phyloP scores from a whole-genome alignment of 2,113 vertebrate genomes.

The Origma solitaria region DNA sequence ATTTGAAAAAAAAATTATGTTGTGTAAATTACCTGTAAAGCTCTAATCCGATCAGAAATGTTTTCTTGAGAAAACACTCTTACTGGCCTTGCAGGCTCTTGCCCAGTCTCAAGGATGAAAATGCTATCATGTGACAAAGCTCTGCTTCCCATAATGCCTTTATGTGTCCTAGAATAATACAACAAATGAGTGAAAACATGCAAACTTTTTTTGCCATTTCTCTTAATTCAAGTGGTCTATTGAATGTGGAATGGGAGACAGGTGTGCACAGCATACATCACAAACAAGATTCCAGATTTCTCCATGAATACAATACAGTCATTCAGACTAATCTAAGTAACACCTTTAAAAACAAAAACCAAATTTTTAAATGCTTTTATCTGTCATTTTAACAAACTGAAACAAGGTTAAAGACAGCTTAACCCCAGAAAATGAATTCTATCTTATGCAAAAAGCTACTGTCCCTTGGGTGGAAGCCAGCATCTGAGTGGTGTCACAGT shows the following conservation, averaged over 20 bases:
- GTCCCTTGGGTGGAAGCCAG: background rate
- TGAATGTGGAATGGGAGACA: background rate
- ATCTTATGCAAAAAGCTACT: background rate
- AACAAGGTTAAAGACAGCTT: background rate
- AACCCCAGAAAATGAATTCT: background rate
- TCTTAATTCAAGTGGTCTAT: background rate
- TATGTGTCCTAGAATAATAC: conserved; percentile 69
- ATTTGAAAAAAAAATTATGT: background rate
- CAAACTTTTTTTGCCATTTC: background rate
- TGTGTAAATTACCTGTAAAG: conserved; percentile 81
- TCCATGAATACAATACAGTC: background rate
- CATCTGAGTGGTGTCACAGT: background rate
- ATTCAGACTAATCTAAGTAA: background rate
- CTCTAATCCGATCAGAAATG: conserved; percentile 85
- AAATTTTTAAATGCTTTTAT: background rate
- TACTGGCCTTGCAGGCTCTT: conserved; percentile 73
- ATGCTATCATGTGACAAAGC: conserved; percentile 94
- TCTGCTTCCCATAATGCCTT: conserved; percentile 79
- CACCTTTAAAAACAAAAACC: background rate
- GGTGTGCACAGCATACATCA: background rate
- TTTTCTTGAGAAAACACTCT: conserved; percentile 90
- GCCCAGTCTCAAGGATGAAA: conserved; percentile 82
- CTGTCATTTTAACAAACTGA: background rate
- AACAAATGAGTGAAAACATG: background rate
- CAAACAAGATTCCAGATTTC: background rate